Base-by-base conservation (phyloP, 2,888 invertebrate genomes). In the Ethmia dodecea region DNA sequence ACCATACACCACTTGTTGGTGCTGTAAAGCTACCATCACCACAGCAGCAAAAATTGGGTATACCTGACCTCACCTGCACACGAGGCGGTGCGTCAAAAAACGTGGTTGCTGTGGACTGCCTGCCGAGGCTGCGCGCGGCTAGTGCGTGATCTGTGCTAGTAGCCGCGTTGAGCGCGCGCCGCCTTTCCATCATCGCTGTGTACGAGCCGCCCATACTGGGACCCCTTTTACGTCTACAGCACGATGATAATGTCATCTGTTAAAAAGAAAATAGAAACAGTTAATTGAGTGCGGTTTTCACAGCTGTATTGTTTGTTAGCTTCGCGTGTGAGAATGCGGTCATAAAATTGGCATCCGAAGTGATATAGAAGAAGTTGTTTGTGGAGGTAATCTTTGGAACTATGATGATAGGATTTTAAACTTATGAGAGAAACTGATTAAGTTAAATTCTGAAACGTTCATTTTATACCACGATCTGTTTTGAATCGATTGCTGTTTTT, bases 31-130 rank as follows among this genome's bases (percentile, higher is more conserved):
- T 8, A 11, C 13, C 26, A 26, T 14, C 27, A 4, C 13, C 10
- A 28, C 18, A 8, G 18, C 18, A 5, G 8, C 5, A 22, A 35
- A 28, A 31, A 38, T 33, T 27, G 24, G 32, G 27, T 28, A 20
- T 35, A 52, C 60, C 81, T 78, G 63, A 83, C 84, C 84, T 83
- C 79, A 86, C 84, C 84, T 86, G 79, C 68, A 81, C 77, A 69
- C 80, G 59, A 16, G 78, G 70, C 31, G 74, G 76, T 48, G 74
- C 75, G 48, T 80, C 84, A 42, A 65, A 77, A 12, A 81, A 62
- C 4, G 81, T 74, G 31, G 79, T 74, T 29, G 78, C 81, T 3
- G 80, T 79, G n/a, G 78, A 77, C 1, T 77, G 63, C 0, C 80
- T 55, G 33, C 68, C 71, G 32, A 81, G 56, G 8, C 72, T 62